Base-by-base conservation (phyloP, 1,140 invertebrate genomes). In the Drosophila tani region DNA sequence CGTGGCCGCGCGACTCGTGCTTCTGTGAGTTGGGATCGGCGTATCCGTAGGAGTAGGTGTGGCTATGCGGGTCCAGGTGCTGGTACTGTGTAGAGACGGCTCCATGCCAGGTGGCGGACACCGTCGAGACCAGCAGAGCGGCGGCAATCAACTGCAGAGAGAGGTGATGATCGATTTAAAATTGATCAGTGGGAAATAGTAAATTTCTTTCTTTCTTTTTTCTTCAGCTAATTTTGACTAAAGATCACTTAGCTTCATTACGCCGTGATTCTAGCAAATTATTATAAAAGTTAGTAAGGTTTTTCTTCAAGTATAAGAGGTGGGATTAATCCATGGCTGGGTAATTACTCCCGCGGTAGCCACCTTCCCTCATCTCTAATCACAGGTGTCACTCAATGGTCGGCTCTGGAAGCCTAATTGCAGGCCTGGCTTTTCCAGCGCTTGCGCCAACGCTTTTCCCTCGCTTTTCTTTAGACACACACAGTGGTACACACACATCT, bases 31-130 rank as follows among this genome's bases (percentile, higher is more conserved):
- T 94, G 63, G 95, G 95, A 59, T 95, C 95, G 7, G 94, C 91
- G 81, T 96, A 96, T 27, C 95, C 96, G 86, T 96, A 96, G 67
- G 92, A 91, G 76, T 94, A 95, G 77, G 95, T 94, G 3, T 95
- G 95, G 35, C 95, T 91, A 60, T 92, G 90, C 3, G 94, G 94
- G 82, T 96, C 95, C 91, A 96, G 95, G 40, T 94, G 94, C 82
- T 95, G 93, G 60, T 94, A 94, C 60, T 94, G 93, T 60, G 93
- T 93, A 43, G 92, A 92, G 29, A 94, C 92, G 27, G 93, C 92
- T 32, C 90, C 92, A 60, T 93, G 82, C 67, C 83, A 81, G 1
- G 83, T 70, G 27, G 91, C 92, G 45, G 91, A 93, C 55, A 91
- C 91, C 56, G 91, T 87, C 58, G 92, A 87, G 35, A 91, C 78